Percentiles rank a stretch among this genome's conserved stretches.
These are phyloP conservation scores for Diplodus puntazzo DNA, from an alignment of 2,797 vertebrate species.

Conservation along the genomic window DNA sequence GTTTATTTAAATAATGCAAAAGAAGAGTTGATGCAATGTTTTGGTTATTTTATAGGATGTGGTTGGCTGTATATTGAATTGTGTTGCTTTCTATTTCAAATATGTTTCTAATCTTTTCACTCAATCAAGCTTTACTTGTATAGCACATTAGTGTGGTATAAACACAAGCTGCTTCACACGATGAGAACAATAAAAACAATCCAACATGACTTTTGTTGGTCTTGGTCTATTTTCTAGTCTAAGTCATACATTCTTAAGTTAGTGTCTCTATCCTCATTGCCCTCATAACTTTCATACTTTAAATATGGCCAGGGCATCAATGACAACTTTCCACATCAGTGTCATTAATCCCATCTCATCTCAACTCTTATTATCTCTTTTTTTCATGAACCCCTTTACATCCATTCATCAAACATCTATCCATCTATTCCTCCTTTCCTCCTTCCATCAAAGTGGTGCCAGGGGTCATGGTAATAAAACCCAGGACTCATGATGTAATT, in stretches of 20 bases:
- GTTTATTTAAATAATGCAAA: background rate
- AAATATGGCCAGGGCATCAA: slow-evolving; percentile 28
- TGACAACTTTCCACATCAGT: slow-evolving; percentile 22
- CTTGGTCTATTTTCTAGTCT: background rate
- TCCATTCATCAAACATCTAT: slow-evolving; percentile 54
- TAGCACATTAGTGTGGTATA: too few species aligned
- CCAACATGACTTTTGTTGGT: too few species aligned
- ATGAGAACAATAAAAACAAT: too few species aligned
- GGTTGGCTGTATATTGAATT: background rate
- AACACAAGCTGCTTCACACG: too few species aligned
- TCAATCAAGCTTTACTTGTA: too few species aligned
- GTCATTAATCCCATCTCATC: slow-evolving; percentile 55
- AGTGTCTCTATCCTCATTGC: background rate
- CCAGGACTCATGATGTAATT: slow-evolving; percentile 62
- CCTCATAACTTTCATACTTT: slow-evolving; percentile 26
- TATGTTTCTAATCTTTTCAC: too few species aligned
- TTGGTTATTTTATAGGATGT: background rate
- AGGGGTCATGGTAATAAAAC: slow-evolving; percentile 70
- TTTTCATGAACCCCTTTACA: slow-evolving; percentile 40
- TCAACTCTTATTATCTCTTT: slow-evolving; percentile 44
- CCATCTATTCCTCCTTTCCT: slow-evolving; percentile 36
- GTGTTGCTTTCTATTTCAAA: background rate
- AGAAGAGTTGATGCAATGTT: background rate
- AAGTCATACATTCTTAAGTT: slow-evolving; percentile 8
- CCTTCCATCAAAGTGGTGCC: slow-evolving; percentile 58